Base-by-base conservation (phyloP, 2,888 invertebrate species). In the Agrotis segetum region DNA sequence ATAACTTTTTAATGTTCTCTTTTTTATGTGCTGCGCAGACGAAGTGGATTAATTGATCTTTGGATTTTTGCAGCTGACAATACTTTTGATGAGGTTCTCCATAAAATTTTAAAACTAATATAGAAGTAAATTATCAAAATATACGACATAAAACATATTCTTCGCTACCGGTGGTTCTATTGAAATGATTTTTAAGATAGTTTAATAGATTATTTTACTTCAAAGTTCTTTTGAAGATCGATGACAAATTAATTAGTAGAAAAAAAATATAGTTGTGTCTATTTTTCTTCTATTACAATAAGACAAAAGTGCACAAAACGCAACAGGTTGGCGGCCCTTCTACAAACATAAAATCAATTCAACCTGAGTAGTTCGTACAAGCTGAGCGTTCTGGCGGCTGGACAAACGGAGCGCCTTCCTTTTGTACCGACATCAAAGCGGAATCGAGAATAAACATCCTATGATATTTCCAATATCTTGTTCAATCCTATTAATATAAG, bases 301-400 rank as follows among this genome's bases (percentile, higher is more conserved):
- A 60, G 19, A 63, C 47, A 49, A 73, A 44, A 74, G 14, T 76
- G 59, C 66, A 78, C 55, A 52, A 61, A 70, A 6, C 49, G 65
- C 78, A 67, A 77, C 81, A 79, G 70, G 82, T 79, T 55, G 66
- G 7, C 49, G 62, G 55, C 69, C 52, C 66, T 78, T 56, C 40
- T n/a, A 49, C 77, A 69, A 78, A 78, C 55, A 81, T 47, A 62
- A 81, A 75, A 74, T 74, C 80, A 80, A 80, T 80, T 80, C 67
- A 40, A 53, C 21, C 44, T 75, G 58, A 79, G 66, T 61, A 61
- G 81, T 81, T 69, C 46, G 24, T 64, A 49, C 60, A 13, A 55
- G 40, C 50, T 34, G 60, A 46, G 49, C 11, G 49, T 13, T 5
- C n/a, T 53, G 46, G 11, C 21, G n/a, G 17, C 17, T 47, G 62